Conservation (phyloP, 2,888 invertebrate species). For the Punctoribates punctum region DNA sequence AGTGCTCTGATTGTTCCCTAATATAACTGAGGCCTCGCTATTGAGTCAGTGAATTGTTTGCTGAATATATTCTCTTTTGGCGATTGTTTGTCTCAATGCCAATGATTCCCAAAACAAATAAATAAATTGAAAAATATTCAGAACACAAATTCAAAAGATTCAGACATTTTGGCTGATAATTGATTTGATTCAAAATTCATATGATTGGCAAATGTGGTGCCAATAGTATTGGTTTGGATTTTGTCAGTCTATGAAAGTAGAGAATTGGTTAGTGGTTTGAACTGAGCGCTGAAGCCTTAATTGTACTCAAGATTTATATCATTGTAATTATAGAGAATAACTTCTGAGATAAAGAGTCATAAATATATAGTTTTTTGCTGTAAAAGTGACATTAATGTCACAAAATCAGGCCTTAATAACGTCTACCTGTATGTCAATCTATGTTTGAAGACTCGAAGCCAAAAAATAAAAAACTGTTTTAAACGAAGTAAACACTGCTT, state of each 20-base stretch:
- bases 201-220: not conserved
- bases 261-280: constrained; percentile 20
- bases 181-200: not conserved
- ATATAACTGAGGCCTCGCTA: not conserved
- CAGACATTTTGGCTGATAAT: no score
- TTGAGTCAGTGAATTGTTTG: not conserved
- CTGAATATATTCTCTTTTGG: not conserved
- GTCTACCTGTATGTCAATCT: constrained; percentile 30
- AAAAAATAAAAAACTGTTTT: not conserved
- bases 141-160: not conserved
- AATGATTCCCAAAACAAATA: not conserved
- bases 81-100: no score
- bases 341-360: constrained; percentile 4
- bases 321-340: not conserved
- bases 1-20: constrained; percentile 15
- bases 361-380: constrained; percentile 2
- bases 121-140: constrained; percentile 3
- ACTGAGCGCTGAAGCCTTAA: not conserved
- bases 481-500: not conserved
- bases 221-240: not conserved
- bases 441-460: not conserved
- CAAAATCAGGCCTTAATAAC: constrained; percentile 23
- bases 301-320: constrained; percentile 29
- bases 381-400: constrained; percentile 27
- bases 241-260: not conserved